Conservation (phyloP, 2,797 vertebrate genomes). For the Anguilla megastoma region DNA sequence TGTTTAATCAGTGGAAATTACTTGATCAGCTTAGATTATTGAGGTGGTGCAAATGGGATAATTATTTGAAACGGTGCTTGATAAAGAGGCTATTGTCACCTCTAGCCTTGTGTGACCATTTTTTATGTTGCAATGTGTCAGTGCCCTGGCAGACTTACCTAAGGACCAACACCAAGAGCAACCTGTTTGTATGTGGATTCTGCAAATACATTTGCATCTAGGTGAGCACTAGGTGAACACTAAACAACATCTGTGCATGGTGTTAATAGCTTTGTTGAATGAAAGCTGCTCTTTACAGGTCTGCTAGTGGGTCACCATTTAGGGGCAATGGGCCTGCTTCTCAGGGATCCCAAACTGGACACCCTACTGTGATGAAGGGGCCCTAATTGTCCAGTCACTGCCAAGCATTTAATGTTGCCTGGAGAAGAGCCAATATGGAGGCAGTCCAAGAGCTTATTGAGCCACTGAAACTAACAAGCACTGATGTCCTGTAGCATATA, state of each 20-base stretch:
- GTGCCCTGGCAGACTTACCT: not conserved
- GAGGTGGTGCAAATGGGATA: too few relatives aligned
- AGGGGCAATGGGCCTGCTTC: not conserved
- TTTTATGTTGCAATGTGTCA: not conserved
- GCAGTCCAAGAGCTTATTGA: not conserved
- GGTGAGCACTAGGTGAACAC: not conserved
- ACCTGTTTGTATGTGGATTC: not conserved
- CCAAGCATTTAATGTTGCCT: not conserved
- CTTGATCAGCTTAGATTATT: too few relatives aligned
- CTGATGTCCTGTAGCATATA: conserved; percentile 14
- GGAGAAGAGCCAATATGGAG: conserved; percentile 25
- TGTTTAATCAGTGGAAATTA: too few relatives aligned
- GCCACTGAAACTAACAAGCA: not conserved
- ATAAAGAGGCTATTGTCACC: too few relatives aligned
- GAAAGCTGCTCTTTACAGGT: not conserved
- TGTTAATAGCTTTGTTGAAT: not conserved
- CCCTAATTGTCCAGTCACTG: conserved; percentile 2
- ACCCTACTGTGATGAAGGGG: not conserved
- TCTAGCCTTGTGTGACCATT: too few relatives aligned
- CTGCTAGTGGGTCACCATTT: not conserved
- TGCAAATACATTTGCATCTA: not conserved
- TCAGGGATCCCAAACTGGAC: not conserved
- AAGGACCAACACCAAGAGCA: not conserved
- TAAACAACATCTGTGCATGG: not conserved
- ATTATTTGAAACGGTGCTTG: too few relatives aligned